Conservation (phyloP, 2,888 invertebrate genomes). For the Sarcophaga carnaria region DNA sequence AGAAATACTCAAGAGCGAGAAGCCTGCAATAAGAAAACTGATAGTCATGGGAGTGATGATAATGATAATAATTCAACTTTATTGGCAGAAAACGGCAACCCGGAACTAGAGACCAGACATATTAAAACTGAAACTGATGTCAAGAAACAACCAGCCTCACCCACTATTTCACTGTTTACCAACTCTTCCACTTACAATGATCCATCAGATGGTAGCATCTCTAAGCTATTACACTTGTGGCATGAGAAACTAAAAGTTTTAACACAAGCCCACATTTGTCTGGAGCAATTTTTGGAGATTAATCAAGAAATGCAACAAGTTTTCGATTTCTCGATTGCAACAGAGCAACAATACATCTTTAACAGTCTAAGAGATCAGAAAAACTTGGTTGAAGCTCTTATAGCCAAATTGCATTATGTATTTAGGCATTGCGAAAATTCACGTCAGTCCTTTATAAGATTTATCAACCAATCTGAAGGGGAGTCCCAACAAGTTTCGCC, state of each 20-base stretch:
- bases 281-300: conserved; percentile 56
- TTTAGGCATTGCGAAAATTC: conserved; percentile 53
- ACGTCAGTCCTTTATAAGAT: conserved; percentile 37
- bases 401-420: conserved; percentile 42
- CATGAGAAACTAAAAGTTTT: conserved; percentile 49
- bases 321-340: neutral
- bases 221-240: conserved; percentile 49
- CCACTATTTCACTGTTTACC: neutral
- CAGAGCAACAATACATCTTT: neutral
- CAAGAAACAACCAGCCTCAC: conserved; percentile 36
- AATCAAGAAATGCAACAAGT: conserved; percentile 50
- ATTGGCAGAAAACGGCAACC: neutral
- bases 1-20: conserved; percentile 46
- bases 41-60: neutral
- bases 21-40: conserved; percentile 63
- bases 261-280: conserved; percentile 49
- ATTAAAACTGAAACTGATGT: conserved; percentile 29
- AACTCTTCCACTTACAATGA: conserved; percentile 23
- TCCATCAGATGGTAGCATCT: neutral
- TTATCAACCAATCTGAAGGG: conserved; percentile 3
- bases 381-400: conserved; percentile 15
- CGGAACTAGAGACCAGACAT: neutral
- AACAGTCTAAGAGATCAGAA: conserved; percentile 37
- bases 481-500: neutral
- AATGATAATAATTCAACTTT: neutral